Evolutionary conservation across 2,888 invertebrate species (phyloP).

Genomic region (Nycteola revayana): DNA sequence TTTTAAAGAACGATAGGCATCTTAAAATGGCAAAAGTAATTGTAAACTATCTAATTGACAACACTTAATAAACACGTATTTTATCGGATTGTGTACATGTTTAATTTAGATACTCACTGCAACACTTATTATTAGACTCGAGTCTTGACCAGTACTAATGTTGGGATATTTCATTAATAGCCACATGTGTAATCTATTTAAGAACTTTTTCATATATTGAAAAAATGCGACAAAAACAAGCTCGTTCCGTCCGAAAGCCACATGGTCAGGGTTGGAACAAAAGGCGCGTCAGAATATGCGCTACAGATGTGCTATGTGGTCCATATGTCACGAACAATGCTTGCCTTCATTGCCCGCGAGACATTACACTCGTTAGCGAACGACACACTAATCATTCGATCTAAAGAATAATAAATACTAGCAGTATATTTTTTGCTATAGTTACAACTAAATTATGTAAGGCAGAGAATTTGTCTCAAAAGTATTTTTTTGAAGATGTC

Average conservation of each 20-base stretch:
- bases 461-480: too few species aligned
- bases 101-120: slow-evolving; percentile 15
- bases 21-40: background rate
- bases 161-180: slow-evolving; percentile 46
- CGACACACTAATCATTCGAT: slow-evolving; percentile 28
- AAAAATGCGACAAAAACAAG: slow-evolving; percentile 64
- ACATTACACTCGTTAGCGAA: slow-evolving; percentile 36
- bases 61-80: background rate
- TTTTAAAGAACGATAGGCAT: too few species aligned
- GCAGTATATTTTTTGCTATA: too few species aligned
- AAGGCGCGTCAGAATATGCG: slow-evolving; percentile 71
- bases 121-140: slow-evolving; percentile 18
- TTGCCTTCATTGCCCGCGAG: slow-evolving; percentile 44
- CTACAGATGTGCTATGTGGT: slow-evolving; percentile 69
- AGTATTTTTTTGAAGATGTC: too few species aligned
- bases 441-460: too few species aligned
- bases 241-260: slow-evolving; percentile 56
- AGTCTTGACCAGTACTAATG: slow-evolving; percentile 35
- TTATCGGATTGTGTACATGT: slow-evolving; percentile 12
- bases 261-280: slow-evolving; percentile 68
- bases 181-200: slow-evolving; percentile 43
- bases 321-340: slow-evolving; percentile 60
- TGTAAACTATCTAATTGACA: background rate
- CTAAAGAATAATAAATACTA: slow-evolving; percentile 4
- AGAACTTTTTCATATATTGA: slow-evolving; percentile 44